These are phyloP conservation scores for Hapalemur alaotrensis DNA, from an alignment of 2,797 vertebrate genomes.

Conservation along the genomic window DNA sequence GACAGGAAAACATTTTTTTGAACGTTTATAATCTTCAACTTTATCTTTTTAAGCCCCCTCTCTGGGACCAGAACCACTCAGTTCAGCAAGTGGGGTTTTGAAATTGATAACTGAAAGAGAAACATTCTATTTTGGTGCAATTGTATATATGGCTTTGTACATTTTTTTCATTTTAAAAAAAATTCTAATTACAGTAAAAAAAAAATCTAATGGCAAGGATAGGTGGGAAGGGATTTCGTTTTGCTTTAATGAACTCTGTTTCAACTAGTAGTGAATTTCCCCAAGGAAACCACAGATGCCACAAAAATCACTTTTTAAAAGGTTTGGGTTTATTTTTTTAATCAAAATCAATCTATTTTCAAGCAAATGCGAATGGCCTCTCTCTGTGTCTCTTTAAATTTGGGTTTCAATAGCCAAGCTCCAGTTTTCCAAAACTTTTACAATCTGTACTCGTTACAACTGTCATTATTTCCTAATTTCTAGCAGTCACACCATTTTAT, in stretches of 20 bases:
- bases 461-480: constrained; percentile 1
- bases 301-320: constrained; percentile 51
- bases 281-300: constrained; percentile 59
- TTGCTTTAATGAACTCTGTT: constrained; percentile 48
- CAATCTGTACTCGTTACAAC: neutral
- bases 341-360: constrained; percentile 68
- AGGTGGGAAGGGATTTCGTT: constrained; percentile 43
- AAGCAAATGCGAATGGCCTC: neutral
- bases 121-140: neutral
- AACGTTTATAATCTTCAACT: neutral
- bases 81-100: neutral
- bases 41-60: neutral
- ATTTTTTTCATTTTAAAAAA: neutral
- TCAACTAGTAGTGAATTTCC: neutral
- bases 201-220: constrained; percentile 14
- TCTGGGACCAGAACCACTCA: neutral
- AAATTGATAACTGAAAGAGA: neutral
- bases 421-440: constrained; percentile 25
- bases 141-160: neutral
- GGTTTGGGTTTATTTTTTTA: constrained; percentile 29
- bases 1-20: neutral
- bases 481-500: neutral
- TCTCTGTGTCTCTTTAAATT: neutral
- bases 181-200: constrained; percentile 27
- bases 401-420: neutral